A percentile compares a stretch with the other conserved stretches of the same genome.
Evolutionary conservation across 2,888 invertebrate genomes (phyloP).

Genomic region (Yponomeuta cagnagella): DNA sequence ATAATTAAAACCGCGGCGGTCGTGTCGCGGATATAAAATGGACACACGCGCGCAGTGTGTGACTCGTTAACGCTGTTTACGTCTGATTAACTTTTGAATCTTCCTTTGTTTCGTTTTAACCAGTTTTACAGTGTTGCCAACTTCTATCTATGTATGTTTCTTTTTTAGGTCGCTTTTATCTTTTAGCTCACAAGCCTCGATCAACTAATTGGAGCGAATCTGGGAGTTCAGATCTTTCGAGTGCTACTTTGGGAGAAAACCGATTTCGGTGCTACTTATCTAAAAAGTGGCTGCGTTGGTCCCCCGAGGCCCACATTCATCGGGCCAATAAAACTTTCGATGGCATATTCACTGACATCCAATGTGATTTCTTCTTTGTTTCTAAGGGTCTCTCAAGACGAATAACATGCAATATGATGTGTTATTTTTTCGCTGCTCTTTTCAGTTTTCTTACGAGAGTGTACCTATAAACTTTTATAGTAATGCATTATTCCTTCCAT

Average conservation of each 20-base stretch:
- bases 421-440: conserved; percentile 36
- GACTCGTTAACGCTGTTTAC: background rate
- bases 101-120: background rate
- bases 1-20: conserved; percentile 60
- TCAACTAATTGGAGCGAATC: background rate
- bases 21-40: conserved; percentile 32
- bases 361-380: conserved; percentile 40
- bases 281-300: conserved; percentile 52
- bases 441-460: conserved; percentile 40
- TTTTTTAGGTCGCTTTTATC: background rate
- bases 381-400: conserved; percentile 42
- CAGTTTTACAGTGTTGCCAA: background rate
- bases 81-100: conserved; percentile 1
- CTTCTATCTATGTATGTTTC: background rate
- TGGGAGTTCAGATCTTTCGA: background rate
- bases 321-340: conserved; percentile 18
- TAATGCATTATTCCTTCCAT: conserved; percentile 24
- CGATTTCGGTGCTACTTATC: conserved; percentile 33
- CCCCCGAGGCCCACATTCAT: conserved; percentile 29
- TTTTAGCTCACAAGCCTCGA: background rate
- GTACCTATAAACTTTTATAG: conserved; percentile 41
- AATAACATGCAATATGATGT: conserved; percentile 47
- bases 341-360: conserved; percentile 23
- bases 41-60: background rate
- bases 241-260: background rate